Evolutionary conservation across 2,888 invertebrate genomes (phyloP), one percentile per base, ranked within the genome.

Genomic region (Norana najaformis): DNA sequence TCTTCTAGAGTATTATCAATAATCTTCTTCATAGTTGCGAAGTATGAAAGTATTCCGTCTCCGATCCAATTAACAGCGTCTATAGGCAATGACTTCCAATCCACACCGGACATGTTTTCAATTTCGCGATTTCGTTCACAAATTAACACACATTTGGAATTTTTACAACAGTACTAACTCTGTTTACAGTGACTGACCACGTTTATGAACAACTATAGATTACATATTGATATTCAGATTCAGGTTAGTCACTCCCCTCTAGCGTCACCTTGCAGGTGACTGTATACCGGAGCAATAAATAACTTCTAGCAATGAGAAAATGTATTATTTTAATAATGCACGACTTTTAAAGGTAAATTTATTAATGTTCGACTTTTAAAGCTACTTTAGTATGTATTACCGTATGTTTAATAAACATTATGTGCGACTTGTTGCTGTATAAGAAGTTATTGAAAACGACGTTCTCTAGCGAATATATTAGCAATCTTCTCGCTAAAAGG

Each of bases 31-130:
- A 69, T 69, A 11, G 69, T 8, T n/a, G 11, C 69, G 8, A 69
- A 69, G 69, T 69, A 69, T 5, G 69, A 6, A 69, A 69, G 69
- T 69, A 69, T 69, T 69, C 69, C 69, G 16, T 69, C 69, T 6
- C 30, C 8, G n/a, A 69, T 69, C 69, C 69, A 69, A 13, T 69
- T n/a, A 69, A n/a, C 30, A n/a, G 69, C 69, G n/a, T n/a, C 69
- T 69, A n/a, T 69, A n/a, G 69, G 69, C 69, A 69, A n/a, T 69
- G 69, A 69, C 69, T 30, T 69, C 69, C 69, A 69, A 69, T 69
- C 69, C n/a, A 69, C 8, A n/a, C 69, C 69, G 13, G 69, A 69
- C 69, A 69, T 69, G 69, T 8, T n/a, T 30, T 69, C n/a, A n/a
- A n/a, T n/a, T 69, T 69, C 13, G 14, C 8, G 8, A 69, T 16